Conservation (phyloP, 2,888 invertebrate species). For the Orthosia incerta region DNA sequence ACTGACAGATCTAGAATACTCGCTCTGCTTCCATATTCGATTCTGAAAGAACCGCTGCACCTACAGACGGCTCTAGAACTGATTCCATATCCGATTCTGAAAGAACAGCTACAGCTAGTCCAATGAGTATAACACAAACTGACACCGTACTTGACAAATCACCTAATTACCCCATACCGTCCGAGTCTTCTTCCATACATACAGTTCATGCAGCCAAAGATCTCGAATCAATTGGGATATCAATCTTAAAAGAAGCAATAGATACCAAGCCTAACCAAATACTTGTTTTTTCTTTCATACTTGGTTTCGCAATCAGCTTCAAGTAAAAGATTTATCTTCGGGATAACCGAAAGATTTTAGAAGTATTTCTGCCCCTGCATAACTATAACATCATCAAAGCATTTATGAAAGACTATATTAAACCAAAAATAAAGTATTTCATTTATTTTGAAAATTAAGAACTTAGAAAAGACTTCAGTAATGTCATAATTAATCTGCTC, state of each 20-base stretch:
- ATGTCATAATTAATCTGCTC: not conserved
- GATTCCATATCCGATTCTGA: conserved; percentile 3
- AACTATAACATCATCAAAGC: not conserved
- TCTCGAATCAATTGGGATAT: not conserved
- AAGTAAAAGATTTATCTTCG: conserved; percentile 3
- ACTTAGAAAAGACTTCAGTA: not conserved
- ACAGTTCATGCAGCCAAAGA: conserved; percentile 10
- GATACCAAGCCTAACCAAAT: conserved; percentile 5
- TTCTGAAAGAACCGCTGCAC: too few species aligned
- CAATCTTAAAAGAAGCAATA: not conserved
- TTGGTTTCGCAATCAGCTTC: conserved; percentile 1
- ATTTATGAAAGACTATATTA: not conserved
- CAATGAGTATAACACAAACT: not conserved
- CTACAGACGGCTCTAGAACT: not conserved
- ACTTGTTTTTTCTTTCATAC: not conserved
- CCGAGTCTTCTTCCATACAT: not conserved
- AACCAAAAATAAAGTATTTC: not conserved
- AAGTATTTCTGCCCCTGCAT: conserved; percentile 1
- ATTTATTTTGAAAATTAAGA: not conserved
- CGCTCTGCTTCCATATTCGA: too few species aligned
- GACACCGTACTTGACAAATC: not conserved
- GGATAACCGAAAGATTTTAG: not conserved
- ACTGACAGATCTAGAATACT: too few species aligned
- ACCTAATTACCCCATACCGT: not conserved
- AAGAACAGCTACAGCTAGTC: not conserved